These are phyloP conservation scores for Trogon surrucura DNA, from an alignment of 2,113 vertebrate genomes.

Conservation along the genomic window DNA sequence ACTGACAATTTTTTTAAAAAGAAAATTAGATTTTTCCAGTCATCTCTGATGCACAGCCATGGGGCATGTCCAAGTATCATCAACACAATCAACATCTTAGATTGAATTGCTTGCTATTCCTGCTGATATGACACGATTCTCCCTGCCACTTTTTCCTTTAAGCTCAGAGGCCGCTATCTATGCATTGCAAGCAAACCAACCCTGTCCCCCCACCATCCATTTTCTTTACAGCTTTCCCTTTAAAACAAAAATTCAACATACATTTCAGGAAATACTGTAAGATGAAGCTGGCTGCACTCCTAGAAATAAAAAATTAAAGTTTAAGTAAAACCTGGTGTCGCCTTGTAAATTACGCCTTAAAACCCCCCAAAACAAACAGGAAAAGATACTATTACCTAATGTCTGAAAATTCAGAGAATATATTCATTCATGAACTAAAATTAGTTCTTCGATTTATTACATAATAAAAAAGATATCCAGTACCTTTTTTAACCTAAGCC, in stretches of 20 bases:
- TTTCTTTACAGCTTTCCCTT: background rate
- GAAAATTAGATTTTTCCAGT: background rate
- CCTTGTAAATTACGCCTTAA: constrained; percentile 25
- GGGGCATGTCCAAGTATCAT: background rate
- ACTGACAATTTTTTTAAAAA: background rate
- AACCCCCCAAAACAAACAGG: background rate
- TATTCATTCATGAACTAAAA: constrained; percentile 43
- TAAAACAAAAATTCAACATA: background rate
- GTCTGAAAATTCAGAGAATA: constrained; percentile 60
- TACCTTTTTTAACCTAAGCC: background rate
- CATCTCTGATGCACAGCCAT: background rate
- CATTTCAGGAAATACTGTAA: background rate
- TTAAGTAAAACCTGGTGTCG: background rate
- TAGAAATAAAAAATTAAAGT: constrained; percentile 8
- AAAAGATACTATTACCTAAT: constrained; percentile 67
- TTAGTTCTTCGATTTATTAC: background rate
- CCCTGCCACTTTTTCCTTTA: background rate
- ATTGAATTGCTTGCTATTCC: background rate
- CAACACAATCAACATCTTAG: background rate
- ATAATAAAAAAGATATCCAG: background rate
- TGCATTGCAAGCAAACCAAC: background rate
- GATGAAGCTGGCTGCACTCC: background rate
- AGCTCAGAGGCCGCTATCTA: background rate
- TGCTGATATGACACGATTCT: background rate
- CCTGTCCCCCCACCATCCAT: rapidly evolving